Evolutionary conservation across 2,797 vertebrate species (phyloP), one percentile per base, ranked within the genome.

Genomic region (Enteromius treurensis): DNA sequence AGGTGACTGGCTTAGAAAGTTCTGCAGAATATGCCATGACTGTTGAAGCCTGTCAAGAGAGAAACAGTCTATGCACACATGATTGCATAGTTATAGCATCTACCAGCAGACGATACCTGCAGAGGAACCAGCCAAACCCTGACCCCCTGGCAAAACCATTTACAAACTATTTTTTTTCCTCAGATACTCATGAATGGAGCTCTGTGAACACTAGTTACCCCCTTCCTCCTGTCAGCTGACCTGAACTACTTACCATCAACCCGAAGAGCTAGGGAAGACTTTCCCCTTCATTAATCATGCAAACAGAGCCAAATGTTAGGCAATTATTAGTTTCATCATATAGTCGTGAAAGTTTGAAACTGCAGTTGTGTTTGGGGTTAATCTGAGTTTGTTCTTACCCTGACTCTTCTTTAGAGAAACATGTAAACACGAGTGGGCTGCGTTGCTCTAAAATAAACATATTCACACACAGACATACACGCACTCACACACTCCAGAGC

Each of bases 111-210:
- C 13, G 32, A 37, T 58, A 60, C 37, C 13, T 5, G 23, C 32
- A 69, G n/a, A 70, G 23, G 53, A 82, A 76, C 80, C 80, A 55
- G 80, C 47, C 80, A 82, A 76, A 76, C 80, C 80, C 62, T 76
- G 80, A 82, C 14, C 80, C n/a, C 71, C 80, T 53, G 60, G 45
- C 55, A 51, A 5, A 67, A 80, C 49, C 79, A 58, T 34, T 29
- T 37, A 79, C 69, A 81, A 47, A 62, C 34, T 42, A 47, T 23
- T 26, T 37, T 65, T 10, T 34, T 87, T 89, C 87, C 87, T 88
- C 86, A 89, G 81, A 60, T 84, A 71, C 75, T 62, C 10, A 90
- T 95, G 94, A 95, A 95, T 93, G 83, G 82, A 80, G 80, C 88
- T 88, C 94, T 92, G 94, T 94, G 89, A 94, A 80, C 32, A 47